Evolutionary conservation across 2,113 vertebrate genomes (phyloP), one percentile per base, ranked within the genome.

Genomic region (Excalfactoria chinensis): DNA sequence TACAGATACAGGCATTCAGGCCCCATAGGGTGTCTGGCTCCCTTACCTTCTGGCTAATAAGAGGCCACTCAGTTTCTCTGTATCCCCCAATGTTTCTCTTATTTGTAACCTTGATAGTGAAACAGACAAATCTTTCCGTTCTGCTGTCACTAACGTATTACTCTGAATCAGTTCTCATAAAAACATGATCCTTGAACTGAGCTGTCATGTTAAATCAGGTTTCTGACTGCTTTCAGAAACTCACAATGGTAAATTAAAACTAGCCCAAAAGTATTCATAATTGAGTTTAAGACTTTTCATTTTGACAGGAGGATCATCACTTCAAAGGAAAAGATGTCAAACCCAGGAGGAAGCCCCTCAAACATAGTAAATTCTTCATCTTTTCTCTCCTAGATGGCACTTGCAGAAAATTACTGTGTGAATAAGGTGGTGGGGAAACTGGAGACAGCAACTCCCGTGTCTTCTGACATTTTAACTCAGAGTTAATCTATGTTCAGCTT

Each of bases 201-300:
- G 20, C 15, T 25, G 26, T 26, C 81, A 10, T 20, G 32, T 69
- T 53, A 69, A 79, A 69, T 2, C 3, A 0, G 30, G 13, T 77
- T 85, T 73, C 60, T 67, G 63, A 49, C 44, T 49, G 41, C 75
- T 91, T 84, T 83, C 82, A 91, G 84, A 23, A 84, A 37, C n/a
- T 55, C 37, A 59, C 2, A 2, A 44, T 20, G 19, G 63, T 55
- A 92, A 87, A 83, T 1, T 64, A 40, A 34, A 59, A 34, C 89
- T 46, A 89, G 49, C 63, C 44, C 75, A 70, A 70, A 93, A 86
- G 56, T 30, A 46, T 37, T 51, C 28, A 21, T 58, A 82, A 88
- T 6, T 35, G 41, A 87, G 48, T 70, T 76, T 70, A 85, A 63
- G 15, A 15, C 35, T 44, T 35, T 35, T 58, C 13, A 20, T 37